phyloP scores from a whole-genome alignment of 2,888 invertebrate species.

The Xanthia icteritia region DNA sequence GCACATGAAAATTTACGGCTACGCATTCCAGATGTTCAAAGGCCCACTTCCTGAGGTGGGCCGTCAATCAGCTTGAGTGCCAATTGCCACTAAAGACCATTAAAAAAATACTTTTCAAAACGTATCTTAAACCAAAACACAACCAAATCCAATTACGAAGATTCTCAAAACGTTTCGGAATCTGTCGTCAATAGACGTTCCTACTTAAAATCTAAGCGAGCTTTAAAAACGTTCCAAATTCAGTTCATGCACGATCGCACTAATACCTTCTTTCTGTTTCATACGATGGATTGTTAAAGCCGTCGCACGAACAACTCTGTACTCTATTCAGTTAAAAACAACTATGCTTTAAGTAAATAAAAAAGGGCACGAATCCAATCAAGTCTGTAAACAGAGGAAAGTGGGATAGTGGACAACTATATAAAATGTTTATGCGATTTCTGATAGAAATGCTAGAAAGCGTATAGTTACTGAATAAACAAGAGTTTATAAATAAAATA shows the following conservation, averaged over 20 bases:
- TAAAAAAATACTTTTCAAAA: neutral
- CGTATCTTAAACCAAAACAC: slow-evolving; percentile 16
- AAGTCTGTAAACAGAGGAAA: slow-evolving; percentile 83
- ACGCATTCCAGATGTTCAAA: too few relatives aligned
- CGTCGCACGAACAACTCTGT: slow-evolving; percentile 56
- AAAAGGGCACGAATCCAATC: slow-evolving; percentile 89
- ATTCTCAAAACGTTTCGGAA: slow-evolving; percentile 31
- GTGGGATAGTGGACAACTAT: slow-evolving; percentile 62
- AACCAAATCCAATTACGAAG: slow-evolving; percentile 24
- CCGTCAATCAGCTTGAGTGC: too few relatives aligned
- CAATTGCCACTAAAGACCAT: too few relatives aligned
- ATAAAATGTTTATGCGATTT: slow-evolving; percentile 56
- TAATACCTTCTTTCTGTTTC: slow-evolving; percentile 57
- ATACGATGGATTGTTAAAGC: slow-evolving; percentile 64
- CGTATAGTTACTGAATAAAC: slow-evolving; percentile 21
- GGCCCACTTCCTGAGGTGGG: too few relatives aligned
- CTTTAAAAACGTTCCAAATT: slow-evolving; percentile 58
- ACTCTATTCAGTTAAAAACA: slow-evolving; percentile 74
- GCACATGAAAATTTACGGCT: too few relatives aligned
- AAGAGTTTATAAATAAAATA: too few relatives aligned
- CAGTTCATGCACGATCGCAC: slow-evolving; percentile 65
- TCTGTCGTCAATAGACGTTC: slow-evolving; percentile 11
- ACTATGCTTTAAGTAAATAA: slow-evolving; percentile 84
- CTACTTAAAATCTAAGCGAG: slow-evolving; percentile 37
- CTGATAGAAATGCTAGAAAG: slow-evolving; percentile 47